Base-by-base conservation (phyloP, 2,797 vertebrate genomes). In the Eupleurogrammus muticus region DNA sequence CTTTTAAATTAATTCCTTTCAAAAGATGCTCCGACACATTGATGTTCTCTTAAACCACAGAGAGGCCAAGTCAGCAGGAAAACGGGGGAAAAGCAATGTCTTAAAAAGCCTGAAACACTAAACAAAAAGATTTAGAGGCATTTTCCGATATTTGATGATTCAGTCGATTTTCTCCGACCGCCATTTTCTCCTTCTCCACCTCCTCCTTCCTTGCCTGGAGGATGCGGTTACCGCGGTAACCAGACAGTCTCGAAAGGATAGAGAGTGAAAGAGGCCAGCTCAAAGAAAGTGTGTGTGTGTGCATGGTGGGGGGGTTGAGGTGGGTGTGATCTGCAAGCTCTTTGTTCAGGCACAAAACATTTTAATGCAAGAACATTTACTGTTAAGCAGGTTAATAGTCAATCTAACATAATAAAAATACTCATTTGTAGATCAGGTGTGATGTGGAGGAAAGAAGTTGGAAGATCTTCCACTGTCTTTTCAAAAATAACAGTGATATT, bases 161-260 rank as follows among this genome's bases (percentile, higher is more conserved):
- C 51, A 13, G 2, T 11, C 51, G 40, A 8, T 38, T 21, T 38
- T 17, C 28, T 12, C 42, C 0, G 47, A 21, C 56, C 56, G 19
- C 64, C 70, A 74, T 76, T 50, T 74, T 59, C 59, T 61, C 59
- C 57, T 49, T 24, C 53, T 58, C 21, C n/a, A n/a, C n/a, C 24
- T 34, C 17, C 32, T 36, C 60, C 38, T 44, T 23, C 58, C 35
- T 11, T 60, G 70, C 65, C 73, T 61, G 52, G 11, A 66, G 79
- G 79, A 83, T 66, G 81, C 49, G 52, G 83, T 81, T 84, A 60
- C 75, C 60, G 14, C 0, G 71, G 83, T 62, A 80, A 84, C 82
- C 73, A 82, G 84, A 85, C 82, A 17, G 73, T 76, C 66, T 76
- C 40, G 58, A 19, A 14, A 48, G 75, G 47, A 36, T 28, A 28